Conservation (phyloP, 1,140 invertebrate species). For the Papilio aristodemus region DNA sequence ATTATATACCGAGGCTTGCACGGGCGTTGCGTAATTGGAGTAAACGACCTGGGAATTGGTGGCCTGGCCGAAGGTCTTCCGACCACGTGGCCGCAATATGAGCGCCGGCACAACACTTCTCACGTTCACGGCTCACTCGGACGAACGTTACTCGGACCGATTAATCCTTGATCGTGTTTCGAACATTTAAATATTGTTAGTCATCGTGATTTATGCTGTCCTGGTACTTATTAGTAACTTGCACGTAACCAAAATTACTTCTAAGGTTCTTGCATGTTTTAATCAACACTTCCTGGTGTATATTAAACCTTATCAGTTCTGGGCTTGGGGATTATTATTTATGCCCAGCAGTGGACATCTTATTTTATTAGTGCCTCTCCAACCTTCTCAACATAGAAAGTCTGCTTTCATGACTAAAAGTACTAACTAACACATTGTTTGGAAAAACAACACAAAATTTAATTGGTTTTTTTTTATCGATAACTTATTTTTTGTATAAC, state of each 20-base stretch:
- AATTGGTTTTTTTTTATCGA: neutral
- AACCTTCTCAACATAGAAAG: too few relatives aligned
- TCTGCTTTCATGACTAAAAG: too few relatives aligned
- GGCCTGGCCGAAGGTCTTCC: constrained; percentile 62
- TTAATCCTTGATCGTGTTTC: constrained; percentile 34
- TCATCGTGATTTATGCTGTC: neutral
- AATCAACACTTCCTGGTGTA: neutral
- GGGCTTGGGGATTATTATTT: too few relatives aligned
- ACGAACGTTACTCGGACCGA: constrained; percentile 31
- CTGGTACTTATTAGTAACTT: neutral
- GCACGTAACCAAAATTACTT: constrained; percentile 1
- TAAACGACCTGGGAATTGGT: constrained; percentile 74
- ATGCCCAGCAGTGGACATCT: too few relatives aligned
- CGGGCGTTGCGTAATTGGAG: constrained; percentile 78
- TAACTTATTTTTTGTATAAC: neutral
- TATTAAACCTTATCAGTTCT: too few relatives aligned
- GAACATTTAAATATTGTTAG: neutral
- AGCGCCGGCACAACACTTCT: constrained; percentile 30
- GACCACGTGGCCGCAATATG: constrained; percentile 64
- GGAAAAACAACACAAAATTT: neutral
- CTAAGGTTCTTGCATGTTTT: too few relatives aligned
- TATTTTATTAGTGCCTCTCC: too few relatives aligned
- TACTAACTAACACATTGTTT: too few relatives aligned
- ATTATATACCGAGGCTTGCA: constrained; percentile 76
- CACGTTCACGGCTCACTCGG: constrained; percentile 25